Percentiles rank a stretch among this genome's conserved stretches.
Evolutionary conservation across 1,140 invertebrate species (phyloP).

Genomic region (Microplitis mediator): DNA sequence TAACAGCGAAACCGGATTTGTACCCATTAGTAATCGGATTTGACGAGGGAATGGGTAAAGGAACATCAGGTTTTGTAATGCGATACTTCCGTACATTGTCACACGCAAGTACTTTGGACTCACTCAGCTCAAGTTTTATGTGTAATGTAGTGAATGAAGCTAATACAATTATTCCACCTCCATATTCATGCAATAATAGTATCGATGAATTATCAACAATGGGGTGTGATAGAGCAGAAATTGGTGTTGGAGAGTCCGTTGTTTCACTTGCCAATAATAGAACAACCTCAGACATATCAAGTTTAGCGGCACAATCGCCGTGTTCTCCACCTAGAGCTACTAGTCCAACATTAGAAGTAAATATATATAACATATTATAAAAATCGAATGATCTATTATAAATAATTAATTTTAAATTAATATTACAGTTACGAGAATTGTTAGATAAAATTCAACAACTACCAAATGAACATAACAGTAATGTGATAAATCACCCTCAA

Average conservation of each 20-base stretch:
- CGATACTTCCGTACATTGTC: slow-evolving; percentile 82
- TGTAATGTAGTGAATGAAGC: slow-evolving; percentile 81
- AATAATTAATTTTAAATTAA: slow-evolving; percentile 18
- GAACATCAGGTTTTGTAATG: slow-evolving; percentile 78
- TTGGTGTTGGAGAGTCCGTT: slow-evolving; percentile 50
- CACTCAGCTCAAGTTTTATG: slow-evolving; percentile 81
- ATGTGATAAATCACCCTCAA: slow-evolving; percentile 37
- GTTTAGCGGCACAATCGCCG: slow-evolving; percentile 67
- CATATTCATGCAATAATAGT: slow-evolving; percentile 79
- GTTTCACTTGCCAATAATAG: slow-evolving; percentile 64
- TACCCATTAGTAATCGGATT: slow-evolving; percentile 83
- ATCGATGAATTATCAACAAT: slow-evolving; percentile 67
- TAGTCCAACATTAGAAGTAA: slow-evolving; percentile 73
- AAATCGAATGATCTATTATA: neutral
- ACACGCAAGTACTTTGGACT: slow-evolving; percentile 81
- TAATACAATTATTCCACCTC: slow-evolving; percentile 78
- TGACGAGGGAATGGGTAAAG: slow-evolving; percentile 71
- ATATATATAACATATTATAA: slow-evolving; percentile 1
- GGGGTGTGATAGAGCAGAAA: slow-evolving; percentile 48
- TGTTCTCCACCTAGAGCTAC: slow-evolving; percentile 79
- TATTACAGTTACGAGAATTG: slow-evolving; percentile 63
- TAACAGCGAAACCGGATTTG: slow-evolving; percentile 82
- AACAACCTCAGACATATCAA: slow-evolving; percentile 71
- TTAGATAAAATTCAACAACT: slow-evolving; percentile 73
- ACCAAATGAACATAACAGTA: slow-evolving; percentile 55